Percentiles rank a stretch among this genome's conserved stretches.
phyloP scores from a whole-genome alignment of 1,140 invertebrate species.

The Nephila pilipes region DNA sequence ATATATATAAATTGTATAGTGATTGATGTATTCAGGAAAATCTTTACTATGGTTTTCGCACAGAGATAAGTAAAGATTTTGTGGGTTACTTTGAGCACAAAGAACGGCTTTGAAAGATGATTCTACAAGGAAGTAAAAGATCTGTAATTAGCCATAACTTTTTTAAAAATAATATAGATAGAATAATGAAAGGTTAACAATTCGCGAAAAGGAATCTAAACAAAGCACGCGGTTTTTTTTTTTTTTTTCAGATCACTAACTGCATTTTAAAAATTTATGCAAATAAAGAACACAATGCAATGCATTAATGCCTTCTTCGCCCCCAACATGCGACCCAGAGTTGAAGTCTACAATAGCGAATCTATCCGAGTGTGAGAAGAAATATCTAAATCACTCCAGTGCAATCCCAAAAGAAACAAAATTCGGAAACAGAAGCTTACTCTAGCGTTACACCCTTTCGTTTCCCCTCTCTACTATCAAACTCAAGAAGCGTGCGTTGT shows the following conservation, averaged over 20 bases:
- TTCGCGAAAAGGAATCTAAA: background rate
- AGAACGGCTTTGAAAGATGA: too few relatives aligned
- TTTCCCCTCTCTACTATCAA: background rate
- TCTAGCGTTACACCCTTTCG: conserved; percentile 37
- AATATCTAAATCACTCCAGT: conserved; percentile 6
- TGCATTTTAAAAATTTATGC: background rate
- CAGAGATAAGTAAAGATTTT: too few relatives aligned
- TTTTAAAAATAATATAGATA: background rate
- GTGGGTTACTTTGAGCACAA: too few relatives aligned
- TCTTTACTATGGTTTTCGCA: too few relatives aligned
- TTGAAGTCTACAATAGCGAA: background rate
- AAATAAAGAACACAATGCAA: background rate
- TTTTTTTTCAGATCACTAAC: conserved; percentile 10
- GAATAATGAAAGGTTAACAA: background rate
- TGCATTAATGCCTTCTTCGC: background rate
- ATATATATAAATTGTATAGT: too few relatives aligned
- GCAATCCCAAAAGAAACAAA: conserved; percentile 3
- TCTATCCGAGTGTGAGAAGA: conserved; percentile 3
- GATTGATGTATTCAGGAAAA: too few relatives aligned
- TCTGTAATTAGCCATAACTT: too few relatives aligned
- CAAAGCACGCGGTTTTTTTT: background rate
- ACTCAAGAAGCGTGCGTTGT: background rate
- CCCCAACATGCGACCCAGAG: background rate
- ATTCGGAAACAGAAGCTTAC: conserved; percentile 48
- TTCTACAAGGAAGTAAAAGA: too few relatives aligned